Percentiles rank a stretch among this genome's conserved stretches.
Evolutionary conservation across 2,113 vertebrate genomes (phyloP).

Genomic region (Elephantulus edwardii): DNA sequence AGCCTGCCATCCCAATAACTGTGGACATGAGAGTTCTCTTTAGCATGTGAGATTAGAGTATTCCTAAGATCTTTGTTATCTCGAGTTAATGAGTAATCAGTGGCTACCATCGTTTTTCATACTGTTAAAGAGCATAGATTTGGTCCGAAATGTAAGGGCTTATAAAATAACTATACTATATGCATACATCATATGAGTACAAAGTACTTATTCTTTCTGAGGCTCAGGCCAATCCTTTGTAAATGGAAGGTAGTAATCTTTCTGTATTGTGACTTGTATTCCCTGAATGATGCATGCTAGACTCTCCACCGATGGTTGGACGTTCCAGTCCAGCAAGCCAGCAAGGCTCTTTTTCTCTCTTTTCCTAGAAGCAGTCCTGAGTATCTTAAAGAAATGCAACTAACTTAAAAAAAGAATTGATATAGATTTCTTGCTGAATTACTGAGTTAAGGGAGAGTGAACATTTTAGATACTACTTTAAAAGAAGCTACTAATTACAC

Average conservation of each 20-base stretch:
- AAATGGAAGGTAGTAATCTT: neutral
- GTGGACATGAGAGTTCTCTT: neutral
- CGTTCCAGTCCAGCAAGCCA: neutral
- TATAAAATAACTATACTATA: neutral
- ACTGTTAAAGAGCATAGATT: neutral
- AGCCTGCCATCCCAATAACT: neutral
- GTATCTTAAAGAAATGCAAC: neutral
- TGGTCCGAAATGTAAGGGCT: neutral
- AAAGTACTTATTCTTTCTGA: neutral
- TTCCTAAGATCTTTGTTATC: neutral
- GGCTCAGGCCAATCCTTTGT: neutral
- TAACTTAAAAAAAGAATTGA: neutral
- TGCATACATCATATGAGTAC: neutral
- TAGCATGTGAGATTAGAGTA: neutral
- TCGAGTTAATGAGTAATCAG: neutral
- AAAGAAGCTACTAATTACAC: too few relatives aligned
- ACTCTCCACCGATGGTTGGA: neutral
- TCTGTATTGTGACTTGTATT: neutral
- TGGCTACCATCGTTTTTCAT: neutral
- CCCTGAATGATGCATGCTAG: neutral
- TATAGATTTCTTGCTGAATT: neutral
- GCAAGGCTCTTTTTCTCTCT: neutral
- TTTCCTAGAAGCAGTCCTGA: neutral
- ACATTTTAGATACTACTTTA: slow-evolving; percentile 2
- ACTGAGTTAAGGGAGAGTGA: neutral